Evolutionary conservation across 2,113 vertebrate species (phyloP), one percentile per base, ranked within the genome.

Genomic region (Hemiscyllium ocellatum): DNA sequence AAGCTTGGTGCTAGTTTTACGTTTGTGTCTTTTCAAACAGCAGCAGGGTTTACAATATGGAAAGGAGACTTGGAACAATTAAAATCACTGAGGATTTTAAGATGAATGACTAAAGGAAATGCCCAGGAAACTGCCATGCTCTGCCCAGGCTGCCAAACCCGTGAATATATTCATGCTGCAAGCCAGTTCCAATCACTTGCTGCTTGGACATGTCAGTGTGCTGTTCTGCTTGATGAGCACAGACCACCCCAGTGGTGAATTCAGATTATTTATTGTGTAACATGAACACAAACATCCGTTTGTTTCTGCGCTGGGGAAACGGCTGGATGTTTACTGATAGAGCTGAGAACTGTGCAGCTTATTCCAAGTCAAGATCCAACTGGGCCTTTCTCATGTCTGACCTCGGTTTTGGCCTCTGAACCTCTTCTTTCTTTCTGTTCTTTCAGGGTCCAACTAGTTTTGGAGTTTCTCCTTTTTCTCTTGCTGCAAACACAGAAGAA

Each of bases 241-340:
- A 93, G 89, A 93, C 89, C 89, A 93, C 89, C 89, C 87, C n/a
- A 66, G 89, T 66, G 89, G 61, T 93, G 33, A 61, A 93, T 93
- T 93, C n/a, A 93, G 61, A 66, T 66, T 66, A 93, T 66, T 93
- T 93, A 93, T 93, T 93, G 89, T 93, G 89, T 66, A 93, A 93
- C 19, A 61, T 93, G 89, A 93, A 93, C 89, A 93, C 89, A 93
- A 93, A 68, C 89, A 93, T 93, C 89, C 89, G 20, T n/a, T 93
- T 93, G 89, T 93, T 93, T 66, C 89, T 37, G 89, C 22, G 89
- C 89, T 20, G 89, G 61, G 65, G 61, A 66, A 93, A 66, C 65
- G 61, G 89, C 8, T 61, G 33, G 61, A 93, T 93, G 89, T 93
- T 93, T 93, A 93, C 89, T 66, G 89, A 93, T 68, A 37, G 33